Conservation (phyloP, 2,888 invertebrate genomes). For the Dryadula phaetusa region DNA sequence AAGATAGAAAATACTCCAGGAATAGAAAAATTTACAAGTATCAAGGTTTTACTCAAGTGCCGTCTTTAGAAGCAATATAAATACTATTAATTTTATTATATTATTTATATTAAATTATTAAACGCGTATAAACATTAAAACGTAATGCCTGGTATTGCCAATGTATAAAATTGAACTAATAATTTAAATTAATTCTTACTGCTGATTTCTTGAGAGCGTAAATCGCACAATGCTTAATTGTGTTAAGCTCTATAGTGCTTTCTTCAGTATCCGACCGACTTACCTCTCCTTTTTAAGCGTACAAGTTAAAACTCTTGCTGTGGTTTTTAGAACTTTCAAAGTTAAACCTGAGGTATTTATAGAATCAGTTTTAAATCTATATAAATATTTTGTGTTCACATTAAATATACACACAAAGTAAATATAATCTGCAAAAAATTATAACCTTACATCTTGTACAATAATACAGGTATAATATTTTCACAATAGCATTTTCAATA, state of each 20-base stretch:
- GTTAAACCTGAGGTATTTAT: no score
- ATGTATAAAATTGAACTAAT: slow-evolving; percentile 36
- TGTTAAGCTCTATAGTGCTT: slow-evolving; percentile 55
- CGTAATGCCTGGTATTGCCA: neutral
- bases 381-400: no score
- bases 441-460: no score
- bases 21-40: neutral
- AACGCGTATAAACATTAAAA: neutral
- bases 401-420: no score
- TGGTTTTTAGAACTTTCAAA: slow-evolving; percentile 33
- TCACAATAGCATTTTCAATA: slow-evolving; percentile 10
- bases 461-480: no score
- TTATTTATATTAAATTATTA: neutral
- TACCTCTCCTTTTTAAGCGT: slow-evolving; percentile 38
- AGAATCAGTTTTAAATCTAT: no score
- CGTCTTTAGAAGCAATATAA: no score
- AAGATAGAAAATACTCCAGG: neutral
- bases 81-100: neutral
- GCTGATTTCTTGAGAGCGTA: slow-evolving; percentile 59
- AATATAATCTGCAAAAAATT: no score
- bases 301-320: slow-evolving; percentile 42
- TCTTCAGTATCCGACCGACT: slow-evolving; percentile 47
- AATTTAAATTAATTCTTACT: slow-evolving; percentile 59
- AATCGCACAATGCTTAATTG: slow-evolving; percentile 57
- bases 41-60: no score